Base-by-base conservation (phyloP, 35 echinoderm and acorn worm genomes). In the Amphiura filiformis region DNA sequence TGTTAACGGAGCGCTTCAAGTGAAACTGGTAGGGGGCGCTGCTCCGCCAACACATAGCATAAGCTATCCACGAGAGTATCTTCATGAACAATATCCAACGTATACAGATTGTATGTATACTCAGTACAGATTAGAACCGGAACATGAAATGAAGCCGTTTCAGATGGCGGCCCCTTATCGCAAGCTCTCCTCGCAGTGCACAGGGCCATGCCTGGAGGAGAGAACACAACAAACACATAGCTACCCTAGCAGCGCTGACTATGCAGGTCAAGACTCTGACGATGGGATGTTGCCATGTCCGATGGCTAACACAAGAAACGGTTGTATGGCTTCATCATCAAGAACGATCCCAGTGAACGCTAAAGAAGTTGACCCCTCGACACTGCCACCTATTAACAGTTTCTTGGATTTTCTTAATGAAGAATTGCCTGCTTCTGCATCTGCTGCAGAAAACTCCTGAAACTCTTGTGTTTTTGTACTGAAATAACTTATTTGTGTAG, bases 401-500 rank as follows among this genome's bases (percentile, higher is more conserved):
- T 97, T 97, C 75, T 88, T 97, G 28, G 94, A 91, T 32, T 97
- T 97, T 39, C 84, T 97, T 11, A 93, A 97, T 65, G 94, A 97
- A 40, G 94, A 97, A 82, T 39, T 89, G 32, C 77, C 90, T 2
- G 23, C 81, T n/a, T 39, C 26, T n/a, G n/a, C n/a, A n/a, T n/a
- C n/a, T n/a, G n/a, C n/a, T n/a, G n/a, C n/a, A n/a, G n/a, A n/a
- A n/a, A n/a, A n/a, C n/a, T n/a, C n/a, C n/a, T n/a, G n/a, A n/a
- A n/a, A n/a, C n/a, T n/a, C n/a, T n/a, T n/a, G n/a, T n/a, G n/a
- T n/a, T n/a, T n/a, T n/a, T n/a, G n/a, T n/a, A n/a, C n/a, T n/a
- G n/a, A n/a, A n/a, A n/a, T n/a, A n/a, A n/a, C n/a, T n/a, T n/a
- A n/a, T n/a, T n/a, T n/a, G n/a, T n/a, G n/a, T n/a, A n/a, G n/a